Evolutionary conservation across 2,113 vertebrate species (phyloP), one percentile per base, ranked within the genome.

Genomic region (Mormoops blainvillei): DNA sequence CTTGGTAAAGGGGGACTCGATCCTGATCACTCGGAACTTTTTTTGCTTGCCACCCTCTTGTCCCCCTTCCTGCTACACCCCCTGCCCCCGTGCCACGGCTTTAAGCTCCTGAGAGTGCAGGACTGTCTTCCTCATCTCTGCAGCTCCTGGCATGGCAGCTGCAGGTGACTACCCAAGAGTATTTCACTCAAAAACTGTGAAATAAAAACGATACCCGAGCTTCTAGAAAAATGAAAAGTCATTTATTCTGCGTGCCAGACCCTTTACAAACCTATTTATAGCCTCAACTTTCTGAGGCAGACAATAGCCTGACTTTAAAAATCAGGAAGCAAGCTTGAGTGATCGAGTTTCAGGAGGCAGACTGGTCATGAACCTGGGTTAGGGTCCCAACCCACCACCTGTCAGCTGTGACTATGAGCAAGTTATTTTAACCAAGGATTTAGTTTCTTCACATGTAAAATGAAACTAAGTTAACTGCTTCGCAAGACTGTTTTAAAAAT

Each of bases 191-290:
- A 67, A 89, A 93, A 74, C 38, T 28, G 70, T 9, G 78, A 33
- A 94, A 89, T 95, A 96, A 94, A 97, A 61, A 80, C 48, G 43
- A 87, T 71, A 89, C 9, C n/a, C 28, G 41, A 65, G 22, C 24
- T 71, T 71, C 36, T 52, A 7, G 58, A 28, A 68, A 56, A 92
- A 71, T 82, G 16, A 85, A 31, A 90, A 71, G 58, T 56, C 26
- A 48, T 28, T 73, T 87, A 86, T 24, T 78, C 48, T 41, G 20
- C 20, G 14, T 38, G 52, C 65, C 63, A 93, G n/a, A 63, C 18
- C 26, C 41, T 81, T 56, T 38, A 87, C 45, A 90, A 78, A 50
- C 36, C 48, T 11, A 52, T 41, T 67, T 54, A 89, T 86, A 78
- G 15, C 54, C 43, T 78, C 71, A 73, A 16, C 26, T 78, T 16